phyloP scores from a whole-genome alignment of 2,113 vertebrate genomes.

The Burhinus bistriatus region DNA sequence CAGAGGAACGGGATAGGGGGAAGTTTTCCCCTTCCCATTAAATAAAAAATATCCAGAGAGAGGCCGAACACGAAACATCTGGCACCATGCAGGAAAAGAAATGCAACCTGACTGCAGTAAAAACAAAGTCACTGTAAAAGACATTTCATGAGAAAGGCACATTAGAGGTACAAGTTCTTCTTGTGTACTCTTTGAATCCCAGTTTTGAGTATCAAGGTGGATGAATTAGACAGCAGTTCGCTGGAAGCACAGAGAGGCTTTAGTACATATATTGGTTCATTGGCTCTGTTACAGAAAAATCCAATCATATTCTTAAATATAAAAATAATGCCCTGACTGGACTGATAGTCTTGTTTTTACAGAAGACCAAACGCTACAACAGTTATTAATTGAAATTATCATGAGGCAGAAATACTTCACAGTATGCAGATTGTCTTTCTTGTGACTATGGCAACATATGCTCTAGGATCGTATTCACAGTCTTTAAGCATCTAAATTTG shows the following conservation, averaged over 20 bases:
- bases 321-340: constrained; percentile 24
- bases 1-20: neutral
- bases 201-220: neutral
- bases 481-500: constrained; percentile 24
- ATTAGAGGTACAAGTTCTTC: neutral
- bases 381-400: constrained; percentile 10
- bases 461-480: neutral
- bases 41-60: neutral
- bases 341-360: constrained; percentile 14
- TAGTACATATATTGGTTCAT: neutral
- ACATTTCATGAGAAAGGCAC: neutral
- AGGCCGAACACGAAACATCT: neutral
- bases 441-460: constrained; percentile 30
- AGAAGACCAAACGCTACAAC: neutral
- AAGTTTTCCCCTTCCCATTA: neutral
- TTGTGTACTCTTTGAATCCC: neutral
- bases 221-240: neutral
- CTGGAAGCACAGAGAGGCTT: neutral
- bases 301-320: neutral
- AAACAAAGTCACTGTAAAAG: neutral
- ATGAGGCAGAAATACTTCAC: neutral
- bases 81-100: neutral
- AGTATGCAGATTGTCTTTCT: neutral
- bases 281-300: constrained; percentile 21
- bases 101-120: neutral